Conservation (phyloP, 2,113 vertebrate genomes). For the Albula glossodonta region DNA sequence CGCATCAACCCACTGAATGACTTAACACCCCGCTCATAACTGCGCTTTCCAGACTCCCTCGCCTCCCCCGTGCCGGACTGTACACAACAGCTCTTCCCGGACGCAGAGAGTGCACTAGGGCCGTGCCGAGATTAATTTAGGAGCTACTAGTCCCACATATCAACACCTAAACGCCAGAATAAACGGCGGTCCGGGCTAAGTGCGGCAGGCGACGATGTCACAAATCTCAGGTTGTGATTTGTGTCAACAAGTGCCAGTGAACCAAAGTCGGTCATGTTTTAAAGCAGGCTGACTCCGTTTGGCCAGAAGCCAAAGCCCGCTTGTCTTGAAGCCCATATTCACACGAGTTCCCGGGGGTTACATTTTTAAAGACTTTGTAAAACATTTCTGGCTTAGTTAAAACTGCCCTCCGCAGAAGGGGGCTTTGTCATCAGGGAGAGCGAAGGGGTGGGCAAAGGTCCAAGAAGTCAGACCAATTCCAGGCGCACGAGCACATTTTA, state of each 20-base stretch:
- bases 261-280: neutral
- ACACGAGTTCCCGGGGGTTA: neutral
- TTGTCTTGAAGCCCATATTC: neutral
- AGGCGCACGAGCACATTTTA: conserved; percentile 3
- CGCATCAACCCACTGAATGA: neutral
- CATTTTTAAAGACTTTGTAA: neutral
- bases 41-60: neutral
- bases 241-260: neutral
- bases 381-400: conserved; percentile 17
- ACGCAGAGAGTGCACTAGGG: neutral
- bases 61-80: neutral
- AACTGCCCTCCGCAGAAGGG: neutral
- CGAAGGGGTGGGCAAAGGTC: neutral
- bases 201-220: neutral
- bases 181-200: neutral
- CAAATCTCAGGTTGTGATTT: neutral
- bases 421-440: neutral
- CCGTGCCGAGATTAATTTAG: neutral
- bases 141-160: conserved; percentile 15
- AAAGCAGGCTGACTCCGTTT: neutral
- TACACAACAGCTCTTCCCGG: neutral
- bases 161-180: neutral
- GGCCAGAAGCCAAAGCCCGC: neutral
- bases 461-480: conserved; percentile 20
- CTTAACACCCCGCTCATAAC: neutral